Conservation (phyloP, 2,888 invertebrate genomes). For the Eubasilissa splendida region DNA sequence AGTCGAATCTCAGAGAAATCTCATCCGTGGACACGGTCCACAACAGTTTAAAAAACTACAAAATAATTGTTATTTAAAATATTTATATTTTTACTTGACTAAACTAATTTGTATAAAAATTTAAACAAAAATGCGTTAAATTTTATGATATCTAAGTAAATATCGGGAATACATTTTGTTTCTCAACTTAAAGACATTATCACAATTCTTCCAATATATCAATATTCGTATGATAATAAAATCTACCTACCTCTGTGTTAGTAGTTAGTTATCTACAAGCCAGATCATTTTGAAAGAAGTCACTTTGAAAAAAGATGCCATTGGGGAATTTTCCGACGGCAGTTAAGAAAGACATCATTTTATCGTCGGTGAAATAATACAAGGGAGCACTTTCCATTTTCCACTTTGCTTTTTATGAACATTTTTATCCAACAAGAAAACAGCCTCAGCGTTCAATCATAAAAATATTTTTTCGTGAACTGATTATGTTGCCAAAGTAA, state of each 20-base stretch:
- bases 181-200: too few species aligned
- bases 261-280: conserved; percentile 10
- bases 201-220: too few species aligned
- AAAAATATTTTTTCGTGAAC: conserved; percentile 18
- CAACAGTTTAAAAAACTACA: too few species aligned
- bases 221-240: too few species aligned
- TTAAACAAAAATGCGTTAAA: too few species aligned
- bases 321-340: conserved; percentile 34
- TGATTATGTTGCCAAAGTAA: conserved; percentile 14
- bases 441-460: conserved; percentile 38
- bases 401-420: conserved; percentile 23
- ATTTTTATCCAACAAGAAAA: conserved; percentile 38
- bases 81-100: too few species aligned
- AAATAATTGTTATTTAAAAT: too few species aligned
- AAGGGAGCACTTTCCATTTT: conserved; percentile 29
- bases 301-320: conserved; percentile 35
- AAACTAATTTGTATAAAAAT: too few species aligned
- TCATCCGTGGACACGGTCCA: too few species aligned
- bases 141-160: too few species aligned
- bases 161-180: too few species aligned
- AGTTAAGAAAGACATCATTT: conserved; percentile 48
- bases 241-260: background rate
- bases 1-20: too few species aligned
- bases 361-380: conserved; percentile 25
- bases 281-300: conserved; percentile 17